Evolutionary conservation across 2,113 vertebrate species (phyloP).

Genomic region (Myodes glareolus): DNA sequence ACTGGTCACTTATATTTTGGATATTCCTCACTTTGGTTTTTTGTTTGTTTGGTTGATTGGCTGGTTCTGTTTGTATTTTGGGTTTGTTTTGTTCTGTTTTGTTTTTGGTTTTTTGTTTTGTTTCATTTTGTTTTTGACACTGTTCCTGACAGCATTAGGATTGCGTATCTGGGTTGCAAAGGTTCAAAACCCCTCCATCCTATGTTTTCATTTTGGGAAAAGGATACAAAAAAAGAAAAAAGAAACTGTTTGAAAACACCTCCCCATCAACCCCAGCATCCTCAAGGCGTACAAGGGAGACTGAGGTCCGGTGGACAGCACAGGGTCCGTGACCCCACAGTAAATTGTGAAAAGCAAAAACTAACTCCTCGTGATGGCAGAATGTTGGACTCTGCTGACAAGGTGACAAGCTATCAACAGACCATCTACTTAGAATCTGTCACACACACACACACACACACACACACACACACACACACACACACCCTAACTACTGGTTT

Average conservation of each 20-base stretch:
- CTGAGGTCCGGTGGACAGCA: neutral
- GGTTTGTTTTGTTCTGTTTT: neutral
- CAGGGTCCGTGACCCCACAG: neutral
- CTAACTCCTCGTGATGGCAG: neutral
- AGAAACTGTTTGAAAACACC: neutral
- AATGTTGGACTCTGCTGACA: neutral
- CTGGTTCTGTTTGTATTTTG: neutral
- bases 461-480: neutral
- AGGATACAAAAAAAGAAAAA: neutral
- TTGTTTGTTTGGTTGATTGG: neutral
- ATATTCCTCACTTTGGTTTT: neutral
- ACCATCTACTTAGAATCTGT: neutral
- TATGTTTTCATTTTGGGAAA: neutral
- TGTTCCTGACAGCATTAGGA: neutral
- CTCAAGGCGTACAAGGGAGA: neutral
- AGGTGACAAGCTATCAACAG: neutral
- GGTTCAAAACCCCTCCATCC: neutral
- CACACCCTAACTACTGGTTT: neutral
- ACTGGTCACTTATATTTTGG: neutral
- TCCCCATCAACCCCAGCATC: neutral
- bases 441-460: neutral
- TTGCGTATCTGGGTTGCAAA: neutral
- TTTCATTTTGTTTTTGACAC: neutral
- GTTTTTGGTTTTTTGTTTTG: neutral
- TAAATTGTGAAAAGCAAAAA: neutral